Evolutionary conservation across 2,888 invertebrate species (phyloP), one percentile per base, ranked within the genome.

Genomic region (Acleris sparsana): DNA sequence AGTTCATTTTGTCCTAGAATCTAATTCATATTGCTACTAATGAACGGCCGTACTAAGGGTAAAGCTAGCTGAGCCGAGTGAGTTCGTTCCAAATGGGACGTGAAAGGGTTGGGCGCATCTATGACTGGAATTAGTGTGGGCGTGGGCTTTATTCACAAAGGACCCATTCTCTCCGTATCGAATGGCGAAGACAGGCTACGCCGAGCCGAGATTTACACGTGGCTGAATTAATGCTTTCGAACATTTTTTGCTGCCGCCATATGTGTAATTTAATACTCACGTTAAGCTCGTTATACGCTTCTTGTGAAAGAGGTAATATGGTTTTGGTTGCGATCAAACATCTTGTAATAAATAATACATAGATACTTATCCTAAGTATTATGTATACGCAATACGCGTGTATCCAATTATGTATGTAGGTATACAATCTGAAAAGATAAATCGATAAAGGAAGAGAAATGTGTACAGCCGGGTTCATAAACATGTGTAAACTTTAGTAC

Each of bases 81-180:
- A 16, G 25, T 44, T n/a, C 57, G 25, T 57, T 55, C 29, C 48
- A 65, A 65, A 65, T 60, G 60, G 60, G 20, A 55, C 60, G 55
- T 65, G 64, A 65, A 65, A 61, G 65, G 60, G 60, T 65, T 25
- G 59, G 18, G 20, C 48, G 53, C 18, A 53, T 53, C 43, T 43
- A 43, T 18, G 55, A 20, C 44, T 25, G 55, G 55, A 55, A 56
- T 65, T 56, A 56, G 60, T 55, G 64, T 46, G 17, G 46, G 46
- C 46, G 46, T 46, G 17, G 17, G 53, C 53, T 63, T 69, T 62
- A 70, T 67, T 67, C 72, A 72, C 74, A 78, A 77, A 78, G 71
- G 71, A 69, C 59, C 69, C 53, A 69, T 70, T 69, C 71, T 64
- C 62, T 29, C 64, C 48, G 39, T 39, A 39, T 39, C 39, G 39